A percentile compares a stretch with the other conserved stretches of the same genome.
Evolutionary conservation across 2,888 invertebrate species (phyloP).

Genomic region (Meliscaeva auricollis): DNA sequence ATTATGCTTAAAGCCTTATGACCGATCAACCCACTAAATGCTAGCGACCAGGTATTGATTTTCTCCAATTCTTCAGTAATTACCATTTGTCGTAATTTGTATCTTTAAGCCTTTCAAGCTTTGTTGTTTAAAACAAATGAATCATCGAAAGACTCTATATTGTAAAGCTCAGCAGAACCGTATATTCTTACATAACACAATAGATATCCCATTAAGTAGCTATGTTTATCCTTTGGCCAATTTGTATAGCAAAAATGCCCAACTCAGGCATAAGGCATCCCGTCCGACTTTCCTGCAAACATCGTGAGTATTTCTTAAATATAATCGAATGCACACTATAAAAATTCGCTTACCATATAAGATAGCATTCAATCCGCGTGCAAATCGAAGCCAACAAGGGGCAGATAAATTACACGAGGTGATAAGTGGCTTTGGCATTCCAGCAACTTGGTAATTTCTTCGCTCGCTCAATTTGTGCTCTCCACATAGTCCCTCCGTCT

Average conservation of each 20-base stretch:
- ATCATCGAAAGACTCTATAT: background rate
- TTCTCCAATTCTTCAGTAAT: no score
- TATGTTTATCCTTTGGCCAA: constrained; percentile 7
- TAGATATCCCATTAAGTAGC: constrained; percentile 38
- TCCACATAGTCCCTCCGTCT: constrained; percentile 6
- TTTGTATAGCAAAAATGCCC: constrained; percentile 3
- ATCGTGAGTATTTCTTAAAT: constrained; percentile 60
- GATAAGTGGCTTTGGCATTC: constrained; percentile 73
- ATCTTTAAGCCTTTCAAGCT: background rate
- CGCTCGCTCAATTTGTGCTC: constrained; percentile 60
- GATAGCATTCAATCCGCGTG: constrained; percentile 61
- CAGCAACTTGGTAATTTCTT: constrained; percentile 68
- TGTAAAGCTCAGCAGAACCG: constrained; percentile 66
- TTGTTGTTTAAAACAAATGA: background rate
- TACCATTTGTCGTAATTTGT: no score
- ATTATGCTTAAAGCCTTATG: no score
- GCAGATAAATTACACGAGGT: constrained; percentile 74
- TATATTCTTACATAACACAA: constrained; percentile 39
- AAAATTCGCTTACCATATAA: constrained; percentile 12
- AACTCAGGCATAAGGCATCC: constrained; percentile 1
- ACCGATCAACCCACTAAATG: no score
- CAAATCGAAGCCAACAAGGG: constrained; percentile 72
- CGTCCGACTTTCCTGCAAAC: constrained; percentile 37
- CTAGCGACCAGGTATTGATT: no score
- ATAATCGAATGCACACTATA: constrained; percentile 48